Percentiles rank a stretch among this genome's conserved stretches.
These are phyloP conservation scores for Carapus acus DNA, from an alignment of 2,797 vertebrate species.

Conservation along the genomic window DNA sequence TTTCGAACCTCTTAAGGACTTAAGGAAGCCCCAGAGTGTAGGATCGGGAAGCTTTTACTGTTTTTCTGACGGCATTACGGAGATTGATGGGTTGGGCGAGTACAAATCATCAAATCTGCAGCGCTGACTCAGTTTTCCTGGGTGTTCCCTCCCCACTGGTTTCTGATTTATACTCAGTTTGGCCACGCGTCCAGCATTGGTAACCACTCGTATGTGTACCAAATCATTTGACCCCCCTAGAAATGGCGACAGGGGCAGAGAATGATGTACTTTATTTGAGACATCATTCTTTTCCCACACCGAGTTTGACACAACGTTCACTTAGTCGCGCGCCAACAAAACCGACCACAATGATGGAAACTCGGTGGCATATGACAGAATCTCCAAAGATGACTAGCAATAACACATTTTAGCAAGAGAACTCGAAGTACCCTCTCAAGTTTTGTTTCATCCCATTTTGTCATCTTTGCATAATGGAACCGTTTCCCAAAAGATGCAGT, in stretches of 20 bases:
- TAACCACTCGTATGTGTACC: slow-evolving; percentile 45
- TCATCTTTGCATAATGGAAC: neutral
- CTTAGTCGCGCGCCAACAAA: slow-evolving; percentile 8
- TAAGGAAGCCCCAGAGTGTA: slow-evolving; percentile 33
- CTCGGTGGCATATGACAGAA: neutral
- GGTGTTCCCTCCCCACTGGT: slow-evolving; percentile 34
- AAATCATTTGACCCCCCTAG: slow-evolving; percentile 49
- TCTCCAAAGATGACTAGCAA: neutral
- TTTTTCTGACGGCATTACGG: slow-evolving; percentile 42
- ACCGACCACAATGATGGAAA: neutral
- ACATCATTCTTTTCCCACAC: slow-evolving; percentile 24
- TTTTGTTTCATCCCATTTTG: neutral
- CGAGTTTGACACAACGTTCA: slow-evolving; percentile 20
- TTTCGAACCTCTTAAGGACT: slow-evolving; percentile 31
- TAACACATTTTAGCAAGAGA: neutral
- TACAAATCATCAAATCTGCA: slow-evolving; percentile 57
- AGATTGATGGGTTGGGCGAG: slow-evolving; percentile 45
- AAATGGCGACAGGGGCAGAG: slow-evolving; percentile 42
- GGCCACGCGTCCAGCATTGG: slow-evolving; percentile 53
- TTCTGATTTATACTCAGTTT: slow-evolving; percentile 61
- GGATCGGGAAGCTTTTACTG: slow-evolving; percentile 40
- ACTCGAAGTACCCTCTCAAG: neutral
- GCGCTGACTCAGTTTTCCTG: slow-evolving; percentile 56
- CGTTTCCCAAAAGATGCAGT: neutral
- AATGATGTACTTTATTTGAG: slow-evolving; percentile 48